A percentile compares a stretch with the other conserved stretches of the same genome.
Conservation (phyloP, 2,797 vertebrate genomes). For the Pogonophryne albipinna region DNA sequence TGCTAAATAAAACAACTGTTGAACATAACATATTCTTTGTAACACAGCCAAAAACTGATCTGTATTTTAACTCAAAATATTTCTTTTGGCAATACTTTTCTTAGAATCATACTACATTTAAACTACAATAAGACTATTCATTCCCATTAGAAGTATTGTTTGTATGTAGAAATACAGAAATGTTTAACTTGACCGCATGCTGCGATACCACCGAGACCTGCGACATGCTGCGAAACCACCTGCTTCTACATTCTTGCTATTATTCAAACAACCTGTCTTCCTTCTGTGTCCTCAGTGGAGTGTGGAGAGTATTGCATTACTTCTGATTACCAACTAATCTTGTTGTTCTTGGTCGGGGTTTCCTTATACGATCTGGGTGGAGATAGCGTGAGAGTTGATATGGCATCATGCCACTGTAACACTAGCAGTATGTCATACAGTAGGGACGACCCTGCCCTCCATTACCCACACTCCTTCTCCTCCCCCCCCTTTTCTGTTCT, state of each 20-base stretch:
- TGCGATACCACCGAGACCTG: too few relatives aligned
- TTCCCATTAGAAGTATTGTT: neutral
- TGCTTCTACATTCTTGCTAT: slow-evolving; percentile 34
- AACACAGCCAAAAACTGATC: too few relatives aligned
- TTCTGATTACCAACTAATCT: slow-evolving; percentile 74
- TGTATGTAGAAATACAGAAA: neutral
- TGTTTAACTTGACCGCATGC: neutral
- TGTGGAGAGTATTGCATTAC: slow-evolving; percentile 60
- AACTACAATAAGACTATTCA: neutral
- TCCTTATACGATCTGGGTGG: slow-evolving; percentile 61
- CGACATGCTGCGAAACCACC: too few relatives aligned
- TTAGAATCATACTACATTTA: too few relatives aligned
- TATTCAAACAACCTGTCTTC: slow-evolving; percentile 46
- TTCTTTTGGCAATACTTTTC: too few relatives aligned
- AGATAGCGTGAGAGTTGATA: slow-evolving; percentile 65
- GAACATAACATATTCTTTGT: too few relatives aligned
- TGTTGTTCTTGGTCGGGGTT: slow-evolving; percentile 66
- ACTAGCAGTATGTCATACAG: slow-evolving; percentile 53
- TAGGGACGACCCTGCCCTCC: slow-evolving; percentile 14
- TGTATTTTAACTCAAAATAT: too few relatives aligned
- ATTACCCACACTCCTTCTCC: slow-evolving; percentile 16
- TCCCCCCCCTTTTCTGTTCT: slow-evolving; percentile 3
- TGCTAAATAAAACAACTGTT: too few relatives aligned
- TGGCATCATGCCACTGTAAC: slow-evolving; percentile 65
- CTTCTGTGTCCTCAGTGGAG: slow-evolving; percentile 33